These are phyloP conservation scores for Acridotheres tristis DNA, from an alignment of 2,797 vertebrate genomes.

Conservation along the genomic window DNA sequence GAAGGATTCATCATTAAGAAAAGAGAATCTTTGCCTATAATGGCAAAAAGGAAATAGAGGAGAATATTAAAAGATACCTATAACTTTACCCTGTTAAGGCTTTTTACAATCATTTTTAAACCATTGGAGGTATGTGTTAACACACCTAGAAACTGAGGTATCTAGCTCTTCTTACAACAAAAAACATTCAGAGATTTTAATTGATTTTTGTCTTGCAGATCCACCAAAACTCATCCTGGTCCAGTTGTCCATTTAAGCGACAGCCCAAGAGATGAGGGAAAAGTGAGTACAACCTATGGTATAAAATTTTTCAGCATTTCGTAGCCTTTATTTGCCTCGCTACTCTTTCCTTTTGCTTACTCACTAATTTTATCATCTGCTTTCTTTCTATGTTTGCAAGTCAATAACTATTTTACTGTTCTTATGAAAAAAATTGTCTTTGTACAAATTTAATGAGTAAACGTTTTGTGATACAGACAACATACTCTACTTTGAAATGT, in stretches of 20 bases:
- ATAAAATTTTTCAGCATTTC: background rate
- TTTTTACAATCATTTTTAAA: background rate
- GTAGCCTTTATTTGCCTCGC: background rate
- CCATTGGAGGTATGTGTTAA: background rate
- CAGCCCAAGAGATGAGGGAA: constrained; percentile 97
- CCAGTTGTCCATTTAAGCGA: constrained; percentile 98
- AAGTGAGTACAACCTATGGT: constrained; percentile 82
- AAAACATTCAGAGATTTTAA: constrained; percentile 6
- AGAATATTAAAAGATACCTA: background rate
- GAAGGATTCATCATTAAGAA: background rate
- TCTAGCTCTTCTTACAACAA: background rate
- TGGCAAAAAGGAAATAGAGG: background rate
- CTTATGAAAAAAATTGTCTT: background rate
- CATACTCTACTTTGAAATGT: background rate
- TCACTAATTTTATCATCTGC: background rate
- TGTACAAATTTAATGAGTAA: background rate
- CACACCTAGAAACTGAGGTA: background rate
- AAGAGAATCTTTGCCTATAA: background rate
- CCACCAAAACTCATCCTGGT: constrained; percentile 97
- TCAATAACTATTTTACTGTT: background rate
- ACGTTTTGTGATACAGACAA: background rate
- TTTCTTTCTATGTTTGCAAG: background rate
- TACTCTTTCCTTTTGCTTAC: background rate
- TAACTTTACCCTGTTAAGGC: background rate
- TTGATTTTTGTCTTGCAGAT: constrained; percentile 80